A percentile compares a stretch with the other conserved stretches of the same genome.
Conservation (phyloP, 2,888 invertebrate genomes). For the Chymomyza caudatula region DNA sequence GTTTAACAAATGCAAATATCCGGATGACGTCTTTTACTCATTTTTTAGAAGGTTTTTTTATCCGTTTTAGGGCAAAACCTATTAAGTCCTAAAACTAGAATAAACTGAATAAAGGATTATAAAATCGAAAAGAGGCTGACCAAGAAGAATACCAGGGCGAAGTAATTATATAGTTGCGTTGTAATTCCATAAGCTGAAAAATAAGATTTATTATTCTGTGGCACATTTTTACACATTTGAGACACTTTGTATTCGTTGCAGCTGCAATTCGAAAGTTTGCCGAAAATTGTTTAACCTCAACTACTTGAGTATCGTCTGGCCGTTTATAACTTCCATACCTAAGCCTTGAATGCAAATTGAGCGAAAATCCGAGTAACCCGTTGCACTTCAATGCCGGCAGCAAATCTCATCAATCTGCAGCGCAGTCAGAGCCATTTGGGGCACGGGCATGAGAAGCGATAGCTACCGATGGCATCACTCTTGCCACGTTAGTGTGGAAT, state of each 20-base stretch:
- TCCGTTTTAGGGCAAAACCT: too few relatives aligned
- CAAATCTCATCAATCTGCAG: slow-evolving; percentile 30
- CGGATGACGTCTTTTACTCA: too few relatives aligned
- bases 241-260: background rate
- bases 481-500: slow-evolving; percentile 7
- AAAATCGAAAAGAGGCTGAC: too few relatives aligned
- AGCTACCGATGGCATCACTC: slow-evolving; percentile 16
- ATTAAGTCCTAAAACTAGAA: too few relatives aligned
- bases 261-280: background rate
- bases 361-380: background rate
- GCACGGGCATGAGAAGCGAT: background rate
- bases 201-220: background rate
- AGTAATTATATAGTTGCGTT: too few relatives aligned
- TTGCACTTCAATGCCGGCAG: background rate
- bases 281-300: background rate
- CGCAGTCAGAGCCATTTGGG: background rate
- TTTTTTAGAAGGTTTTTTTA: too few relatives aligned
- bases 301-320: background rate
- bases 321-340: background rate
- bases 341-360: background rate
- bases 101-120: too few relatives aligned
- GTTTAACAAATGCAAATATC: too few relatives aligned
- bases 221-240: background rate
- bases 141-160: too few relatives aligned
- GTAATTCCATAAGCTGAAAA: background rate